phyloP scores from a whole-genome alignment of 2,113 vertebrate species.

The Hippopotamus amphibius region DNA sequence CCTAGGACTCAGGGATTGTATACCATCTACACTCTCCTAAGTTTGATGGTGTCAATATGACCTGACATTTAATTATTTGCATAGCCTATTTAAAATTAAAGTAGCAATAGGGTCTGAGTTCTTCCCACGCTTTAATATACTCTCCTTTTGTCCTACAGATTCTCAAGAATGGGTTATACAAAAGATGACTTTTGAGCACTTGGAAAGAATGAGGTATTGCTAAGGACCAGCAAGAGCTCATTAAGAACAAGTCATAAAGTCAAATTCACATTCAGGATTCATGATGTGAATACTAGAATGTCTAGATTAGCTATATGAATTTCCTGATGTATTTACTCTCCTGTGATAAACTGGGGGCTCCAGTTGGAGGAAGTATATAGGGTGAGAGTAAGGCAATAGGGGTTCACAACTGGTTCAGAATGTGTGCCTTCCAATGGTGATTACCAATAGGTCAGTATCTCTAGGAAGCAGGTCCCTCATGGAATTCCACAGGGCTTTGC shows the following conservation, averaged over 20 bases:
- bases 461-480: neutral
- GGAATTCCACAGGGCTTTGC: neutral
- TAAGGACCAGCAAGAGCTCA: neutral
- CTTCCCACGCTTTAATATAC: slow-evolving; percentile 77
- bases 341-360: neutral
- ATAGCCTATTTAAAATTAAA: slow-evolving; percentile 76
- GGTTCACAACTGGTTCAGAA: neutral
- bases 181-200: neutral
- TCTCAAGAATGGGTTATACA: neutral
- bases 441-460: neutral
- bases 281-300: neutral
- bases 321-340: neutral
- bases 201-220: neutral
- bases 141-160: slow-evolving; percentile 49
- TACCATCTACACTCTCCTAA: slow-evolving; percentile 69
- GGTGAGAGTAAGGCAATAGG: neutral
- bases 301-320: neutral
- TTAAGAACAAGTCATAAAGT: neutral
- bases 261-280: neutral
- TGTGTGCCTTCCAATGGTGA: neutral
- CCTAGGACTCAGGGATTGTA: slow-evolving; percentile 32
- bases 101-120: slow-evolving; percentile 64
- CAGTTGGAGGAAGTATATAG: neutral
- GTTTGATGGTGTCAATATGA: slow-evolving; percentile 57
- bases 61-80: slow-evolving; percentile 77